A percentile compares a stretch with the other conserved stretches of the same genome.
These are phyloP conservation scores for Bostrychus sinensis DNA, from an alignment of 2,113 vertebrate species.

Conservation along the genomic window DNA sequence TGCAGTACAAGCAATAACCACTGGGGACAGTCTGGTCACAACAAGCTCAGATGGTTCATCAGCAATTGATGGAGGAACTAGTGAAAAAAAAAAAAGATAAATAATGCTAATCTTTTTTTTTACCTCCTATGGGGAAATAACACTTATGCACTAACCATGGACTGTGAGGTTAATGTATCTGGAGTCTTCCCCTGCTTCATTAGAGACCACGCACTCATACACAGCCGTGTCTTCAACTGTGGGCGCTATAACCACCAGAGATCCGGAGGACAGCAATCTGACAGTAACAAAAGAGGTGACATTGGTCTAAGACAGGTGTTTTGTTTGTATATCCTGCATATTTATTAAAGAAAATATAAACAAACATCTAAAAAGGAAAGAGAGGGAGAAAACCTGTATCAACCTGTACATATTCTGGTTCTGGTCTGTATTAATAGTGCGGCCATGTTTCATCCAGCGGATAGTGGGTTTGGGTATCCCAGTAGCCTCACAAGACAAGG, in stretches of 20 bases:
- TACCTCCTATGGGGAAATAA: background rate
- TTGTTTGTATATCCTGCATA: background rate
- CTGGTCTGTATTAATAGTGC: conserved; percentile 86
- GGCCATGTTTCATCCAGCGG: conserved; percentile 88
- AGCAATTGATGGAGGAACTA: conserved; percentile 94
- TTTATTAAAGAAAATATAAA: background rate
- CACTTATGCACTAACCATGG: conserved; percentile 79
- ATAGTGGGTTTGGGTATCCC: conserved; percentile 91
- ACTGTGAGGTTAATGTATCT: conserved; percentile 84
- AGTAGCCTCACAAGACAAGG: conserved; percentile 88
- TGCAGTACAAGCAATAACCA: conserved; percentile 87
- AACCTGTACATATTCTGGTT: conserved; percentile 97
- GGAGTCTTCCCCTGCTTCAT: conserved; percentile 87
- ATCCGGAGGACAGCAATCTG: conserved; percentile 93
- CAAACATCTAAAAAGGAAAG: conserved; percentile 31
- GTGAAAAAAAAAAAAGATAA: background rate
- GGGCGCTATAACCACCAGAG: conserved; percentile 91
- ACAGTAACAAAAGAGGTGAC: background rate
- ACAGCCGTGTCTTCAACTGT: conserved; percentile 90
- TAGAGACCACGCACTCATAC: conserved; percentile 89
- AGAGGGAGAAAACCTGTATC: conserved; percentile 67
- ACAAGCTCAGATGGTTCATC: conserved; percentile 90
- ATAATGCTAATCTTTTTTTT: background rate
- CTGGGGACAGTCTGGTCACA: conserved; percentile 85
- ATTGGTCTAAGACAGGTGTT: background rate